Conservation (phyloP, 2,113 vertebrate genomes). For the Xyliphius kryptos region DNA sequence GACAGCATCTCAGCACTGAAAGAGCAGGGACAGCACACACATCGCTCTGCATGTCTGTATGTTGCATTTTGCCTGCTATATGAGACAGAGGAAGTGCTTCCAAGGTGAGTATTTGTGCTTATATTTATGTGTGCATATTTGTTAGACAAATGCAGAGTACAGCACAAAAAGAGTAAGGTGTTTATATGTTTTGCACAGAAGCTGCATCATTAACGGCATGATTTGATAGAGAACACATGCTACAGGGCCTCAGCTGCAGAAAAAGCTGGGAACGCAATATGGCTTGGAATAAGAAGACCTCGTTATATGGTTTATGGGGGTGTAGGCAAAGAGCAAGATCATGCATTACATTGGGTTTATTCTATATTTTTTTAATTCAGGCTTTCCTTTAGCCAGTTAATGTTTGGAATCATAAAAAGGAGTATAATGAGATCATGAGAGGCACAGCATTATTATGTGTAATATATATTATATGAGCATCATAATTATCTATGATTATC, state of each 20-base stretch:
- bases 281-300: too few species aligned
- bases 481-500: neutral
- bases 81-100: slow-evolving; percentile 51
- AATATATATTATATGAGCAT: neutral
- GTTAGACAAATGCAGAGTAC: slow-evolving; percentile 12
- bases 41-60: slow-evolving; percentile 38
- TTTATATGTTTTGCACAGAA: slow-evolving; percentile 40
- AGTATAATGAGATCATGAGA: neutral
- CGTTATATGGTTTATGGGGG: too few species aligned
- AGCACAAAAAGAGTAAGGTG: slow-evolving; percentile 32
- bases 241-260: slow-evolving; percentile 44
- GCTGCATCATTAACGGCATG: slow-evolving; percentile 61
- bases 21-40: slow-evolving; percentile 14
- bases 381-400: too few species aligned
- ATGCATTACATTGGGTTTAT: too few species aligned
- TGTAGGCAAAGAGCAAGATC: too few species aligned
- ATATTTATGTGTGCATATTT: slow-evolving; percentile 5
- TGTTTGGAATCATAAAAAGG: too few species aligned
- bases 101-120: slow-evolving; percentile 42
- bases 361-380: too few species aligned
- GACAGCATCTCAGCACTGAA: slow-evolving; percentile 31
- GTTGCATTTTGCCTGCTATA: slow-evolving; percentile 57
- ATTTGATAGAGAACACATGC: slow-evolving; percentile 49
- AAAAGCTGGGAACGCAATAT: slow-evolving; percentile 30
- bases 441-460: neutral